A percentile compares a stretch with the other conserved stretches of the same genome.
phyloP scores from a whole-genome alignment of 2,888 invertebrate species.

The Synergus itoensis region DNA sequence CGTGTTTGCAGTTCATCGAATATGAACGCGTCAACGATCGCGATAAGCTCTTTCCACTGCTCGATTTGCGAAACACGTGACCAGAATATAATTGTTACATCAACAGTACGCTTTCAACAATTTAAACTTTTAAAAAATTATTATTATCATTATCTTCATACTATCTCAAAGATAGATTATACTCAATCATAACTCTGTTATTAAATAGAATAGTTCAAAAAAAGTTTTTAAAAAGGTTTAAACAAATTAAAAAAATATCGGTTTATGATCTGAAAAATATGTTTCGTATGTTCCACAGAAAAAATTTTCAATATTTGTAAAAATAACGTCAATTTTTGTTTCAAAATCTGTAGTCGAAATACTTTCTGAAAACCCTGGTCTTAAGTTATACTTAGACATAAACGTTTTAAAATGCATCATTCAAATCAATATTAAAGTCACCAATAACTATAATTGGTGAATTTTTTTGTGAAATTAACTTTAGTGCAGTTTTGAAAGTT shows the following conservation, averaged over 20 bases:
- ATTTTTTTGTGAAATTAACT: neutral
- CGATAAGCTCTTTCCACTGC: conserved; percentile 5
- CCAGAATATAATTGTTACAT: conserved; percentile 11
- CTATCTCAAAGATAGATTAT: too few relatives aligned
- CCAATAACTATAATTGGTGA: neutral
- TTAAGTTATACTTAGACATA: neutral
- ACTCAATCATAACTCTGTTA: too few relatives aligned
- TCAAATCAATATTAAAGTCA: neutral
- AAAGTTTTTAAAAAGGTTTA: too few relatives aligned
- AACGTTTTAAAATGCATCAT: neutral
- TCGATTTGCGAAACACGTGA: conserved; percentile 31
- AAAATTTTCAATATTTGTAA: too few relatives aligned
- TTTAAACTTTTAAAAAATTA: neutral
- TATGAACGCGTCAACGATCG: conserved; percentile 38
- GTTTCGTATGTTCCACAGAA: too few relatives aligned
- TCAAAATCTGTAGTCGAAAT: neutral
- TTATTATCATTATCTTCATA: neutral
- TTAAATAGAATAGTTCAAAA: too few relatives aligned
- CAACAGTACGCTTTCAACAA: conserved; percentile 10
- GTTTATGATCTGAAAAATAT: too few relatives aligned
- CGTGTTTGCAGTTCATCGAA: conserved; percentile 40
- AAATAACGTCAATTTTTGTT: too few relatives aligned
- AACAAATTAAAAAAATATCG: neutral
- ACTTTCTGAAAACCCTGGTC: neutral
- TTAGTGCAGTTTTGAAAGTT: neutral